These are phyloP conservation scores for Zele albiditarsus DNA, from an alignment of 2,888 invertebrate species.

Conservation along the genomic window DNA sequence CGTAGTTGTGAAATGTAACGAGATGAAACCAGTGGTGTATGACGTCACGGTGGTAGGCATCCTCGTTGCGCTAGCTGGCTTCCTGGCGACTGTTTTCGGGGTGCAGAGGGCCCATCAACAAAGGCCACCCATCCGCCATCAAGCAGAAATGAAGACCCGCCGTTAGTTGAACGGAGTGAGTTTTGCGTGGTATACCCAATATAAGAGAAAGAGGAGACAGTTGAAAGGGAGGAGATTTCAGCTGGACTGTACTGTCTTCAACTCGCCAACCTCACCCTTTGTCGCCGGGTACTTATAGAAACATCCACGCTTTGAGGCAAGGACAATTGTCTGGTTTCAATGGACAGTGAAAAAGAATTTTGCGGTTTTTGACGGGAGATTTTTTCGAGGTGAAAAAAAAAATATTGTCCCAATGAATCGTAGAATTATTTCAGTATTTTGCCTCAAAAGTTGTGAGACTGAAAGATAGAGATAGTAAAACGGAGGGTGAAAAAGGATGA, in stretches of 20 bases:
- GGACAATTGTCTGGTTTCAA: slow-evolving; percentile 35
- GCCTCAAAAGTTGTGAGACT: slow-evolving; percentile 34
- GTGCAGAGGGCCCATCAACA: slow-evolving; percentile 60
- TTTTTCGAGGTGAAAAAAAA: slow-evolving; percentile 32
- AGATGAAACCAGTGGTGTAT: slow-evolving; percentile 75
- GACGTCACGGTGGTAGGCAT: slow-evolving; percentile 74
- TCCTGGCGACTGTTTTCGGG: slow-evolving; percentile 67
- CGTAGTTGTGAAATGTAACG: slow-evolving; percentile 66
- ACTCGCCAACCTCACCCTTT: slow-evolving; percentile 22
- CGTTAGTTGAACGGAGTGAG: neutral
- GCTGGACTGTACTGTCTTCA: slow-evolving; percentile 39
- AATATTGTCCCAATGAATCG: slow-evolving; percentile 34
- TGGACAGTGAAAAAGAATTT: slow-evolving; percentile 17
- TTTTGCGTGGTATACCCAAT: neutral
- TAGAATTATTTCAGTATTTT: slow-evolving; percentile 37
- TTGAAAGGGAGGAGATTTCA: slow-evolving; percentile 47
- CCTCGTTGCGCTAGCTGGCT: slow-evolving; percentile 65
- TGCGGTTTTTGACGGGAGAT: slow-evolving; percentile 19
- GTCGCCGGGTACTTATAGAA: slow-evolving; percentile 22
- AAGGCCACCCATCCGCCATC: slow-evolving; percentile 53
- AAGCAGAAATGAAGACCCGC: slow-evolving; percentile 32
- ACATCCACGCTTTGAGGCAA: slow-evolving; percentile 5
- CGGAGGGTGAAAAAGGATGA: slow-evolving; percentile 36
- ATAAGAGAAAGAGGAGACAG: slow-evolving; percentile 16
- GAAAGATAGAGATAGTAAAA: slow-evolving; percentile 35